Conservation (phyloP, 2,113 vertebrate species). For the Chelonoidis abingdonii region DNA sequence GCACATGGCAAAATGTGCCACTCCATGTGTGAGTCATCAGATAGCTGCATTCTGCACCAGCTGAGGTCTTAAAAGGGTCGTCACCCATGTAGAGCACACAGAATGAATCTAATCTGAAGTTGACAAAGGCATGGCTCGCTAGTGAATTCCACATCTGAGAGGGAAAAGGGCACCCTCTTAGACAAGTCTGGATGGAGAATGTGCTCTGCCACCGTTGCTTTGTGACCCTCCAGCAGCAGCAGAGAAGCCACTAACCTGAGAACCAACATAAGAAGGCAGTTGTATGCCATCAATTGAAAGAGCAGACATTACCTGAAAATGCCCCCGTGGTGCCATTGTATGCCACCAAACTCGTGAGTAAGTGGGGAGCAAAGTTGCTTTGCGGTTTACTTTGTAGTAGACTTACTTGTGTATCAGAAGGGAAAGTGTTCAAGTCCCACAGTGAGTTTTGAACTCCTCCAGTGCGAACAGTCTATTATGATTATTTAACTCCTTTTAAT, state of each 20-base stretch:
- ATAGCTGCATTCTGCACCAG: neutral
- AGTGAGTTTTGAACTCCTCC: neutral
- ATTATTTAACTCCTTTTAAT: neutral
- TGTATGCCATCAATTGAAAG: too few species aligned
- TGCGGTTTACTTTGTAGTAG: too few species aligned
- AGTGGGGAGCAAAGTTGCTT: too few species aligned
- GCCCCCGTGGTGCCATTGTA: too few species aligned
- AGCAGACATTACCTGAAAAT: too few species aligned
- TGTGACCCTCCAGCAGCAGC: neutral
- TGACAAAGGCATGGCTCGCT: neutral
- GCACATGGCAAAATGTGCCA: fast-evolving
- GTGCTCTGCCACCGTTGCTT: neutral
- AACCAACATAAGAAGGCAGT: too few species aligned
- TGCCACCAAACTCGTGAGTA: too few species aligned
- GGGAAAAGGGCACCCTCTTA: too few species aligned
- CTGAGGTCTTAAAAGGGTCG: neutral
- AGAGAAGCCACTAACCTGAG: neutral
- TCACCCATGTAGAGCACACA: neutral
- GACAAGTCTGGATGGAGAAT: too few species aligned
- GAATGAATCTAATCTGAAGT: neutral
- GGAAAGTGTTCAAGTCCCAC: neutral
- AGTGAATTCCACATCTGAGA: neutral
- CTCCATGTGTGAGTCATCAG: neutral
- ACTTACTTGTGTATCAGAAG: neutral
- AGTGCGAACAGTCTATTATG: fast-evolving